These are phyloP conservation scores for Sebastes oblongus DNA, from an alignment of 2,797 vertebrate genomes.

Conservation along the genomic window DNA sequence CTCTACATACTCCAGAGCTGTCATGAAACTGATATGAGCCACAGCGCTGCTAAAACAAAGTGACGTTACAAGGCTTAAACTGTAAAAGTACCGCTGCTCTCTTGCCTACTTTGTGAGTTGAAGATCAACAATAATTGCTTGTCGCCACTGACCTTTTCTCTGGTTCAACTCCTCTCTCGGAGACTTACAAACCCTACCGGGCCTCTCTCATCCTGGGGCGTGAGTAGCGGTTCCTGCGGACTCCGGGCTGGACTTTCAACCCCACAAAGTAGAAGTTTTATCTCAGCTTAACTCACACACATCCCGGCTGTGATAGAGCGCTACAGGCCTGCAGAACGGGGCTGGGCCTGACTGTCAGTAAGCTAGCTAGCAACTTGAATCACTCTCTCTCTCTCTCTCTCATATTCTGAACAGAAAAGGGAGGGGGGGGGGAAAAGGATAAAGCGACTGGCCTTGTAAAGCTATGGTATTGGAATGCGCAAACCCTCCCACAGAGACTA, in stretches of 20 bases:
- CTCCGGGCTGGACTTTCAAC: slow-evolving; percentile 53
- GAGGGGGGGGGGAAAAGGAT: slow-evolving; percentile 46
- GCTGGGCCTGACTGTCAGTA: slow-evolving; percentile 48
- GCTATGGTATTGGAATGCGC: slow-evolving; percentile 82
- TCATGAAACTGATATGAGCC: slow-evolving; percentile 39
- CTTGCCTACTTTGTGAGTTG: slow-evolving; percentile 4
- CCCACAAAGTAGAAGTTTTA: slow-evolving; percentile 40
- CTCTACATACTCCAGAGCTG: slow-evolving; percentile 34
- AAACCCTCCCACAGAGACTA: slow-evolving; percentile 76
- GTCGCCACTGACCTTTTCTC: slow-evolving; percentile 56
- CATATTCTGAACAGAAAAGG: slow-evolving; percentile 56
- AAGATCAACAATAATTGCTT: slow-evolving; percentile 29
- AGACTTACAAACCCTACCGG: slow-evolving; percentile 56
- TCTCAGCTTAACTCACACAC: slow-evolving; percentile 25
- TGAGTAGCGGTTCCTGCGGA: slow-evolving; percentile 57
- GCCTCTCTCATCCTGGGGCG: slow-evolving; percentile 75
- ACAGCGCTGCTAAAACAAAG: slow-evolving; percentile 22
- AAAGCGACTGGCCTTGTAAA: slow-evolving; percentile 83
- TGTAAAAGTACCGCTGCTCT: neutral
- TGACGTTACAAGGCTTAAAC: slow-evolving; percentile 9
- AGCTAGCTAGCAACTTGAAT: slow-evolving; percentile 60
- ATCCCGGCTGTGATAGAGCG: slow-evolving; percentile 26
- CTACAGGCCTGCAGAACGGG: slow-evolving; percentile 15
- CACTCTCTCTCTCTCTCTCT: slow-evolving; percentile 42
- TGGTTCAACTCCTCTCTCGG: slow-evolving; percentile 49